Conservation (phyloP, 2,888 invertebrate species). For the Agonopterix arenella region DNA sequence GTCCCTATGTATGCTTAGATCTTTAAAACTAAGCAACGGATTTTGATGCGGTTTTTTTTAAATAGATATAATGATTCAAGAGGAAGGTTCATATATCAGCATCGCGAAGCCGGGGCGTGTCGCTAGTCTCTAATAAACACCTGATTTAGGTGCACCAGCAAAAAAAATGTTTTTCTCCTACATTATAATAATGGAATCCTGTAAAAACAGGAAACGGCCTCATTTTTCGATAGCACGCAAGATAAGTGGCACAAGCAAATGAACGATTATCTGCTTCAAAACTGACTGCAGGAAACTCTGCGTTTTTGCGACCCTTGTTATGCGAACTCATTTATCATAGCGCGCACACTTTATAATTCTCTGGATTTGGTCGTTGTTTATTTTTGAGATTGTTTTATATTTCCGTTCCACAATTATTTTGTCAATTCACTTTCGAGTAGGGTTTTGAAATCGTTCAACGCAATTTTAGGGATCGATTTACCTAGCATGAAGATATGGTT, state of each 20-base stretch:
- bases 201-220: background rate
- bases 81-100: too few relatives aligned
- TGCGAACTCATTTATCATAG: constrained; percentile 54
- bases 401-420: background rate
- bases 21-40: too few relatives aligned
- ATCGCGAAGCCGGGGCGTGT: too few relatives aligned
- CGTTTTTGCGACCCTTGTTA: constrained; percentile 31
- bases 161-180: background rate
- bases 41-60: too few relatives aligned
- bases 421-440: background rate
- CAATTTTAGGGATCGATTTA: too few relatives aligned
- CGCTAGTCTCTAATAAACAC: too few relatives aligned
- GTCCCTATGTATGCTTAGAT: too few relatives aligned
- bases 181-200: constrained; percentile 7
- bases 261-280: constrained; percentile 45
- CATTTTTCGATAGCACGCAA: constrained; percentile 22
- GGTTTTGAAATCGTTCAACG: too few relatives aligned
- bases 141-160: too few relatives aligned
- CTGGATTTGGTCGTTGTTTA: background rate
- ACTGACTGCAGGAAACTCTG: constrained; percentile 37
- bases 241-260: constrained; percentile 42
- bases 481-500: too few relatives aligned
- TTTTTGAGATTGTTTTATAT: background rate
- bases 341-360: constrained; percentile 22
- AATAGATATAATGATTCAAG: too few relatives aligned